Percentiles rank a stretch among this genome's conserved stretches.
Evolutionary conservation across 2,888 invertebrate species (phyloP).

Genomic region (Pterostichus madidus): DNA sequence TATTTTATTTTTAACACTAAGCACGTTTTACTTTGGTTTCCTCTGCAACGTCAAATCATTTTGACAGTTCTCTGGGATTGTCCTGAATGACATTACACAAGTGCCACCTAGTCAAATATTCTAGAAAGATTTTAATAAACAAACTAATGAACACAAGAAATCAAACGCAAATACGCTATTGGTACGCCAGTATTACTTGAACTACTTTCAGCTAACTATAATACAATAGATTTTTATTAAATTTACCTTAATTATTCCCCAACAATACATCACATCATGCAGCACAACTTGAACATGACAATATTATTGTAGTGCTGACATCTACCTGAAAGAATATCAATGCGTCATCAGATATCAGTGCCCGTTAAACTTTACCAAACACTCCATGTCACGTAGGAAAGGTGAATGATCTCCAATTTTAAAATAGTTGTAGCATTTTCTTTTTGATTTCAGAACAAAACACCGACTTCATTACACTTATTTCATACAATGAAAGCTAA

Average conservation of each 20-base stretch:
- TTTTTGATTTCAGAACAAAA: not conserved
- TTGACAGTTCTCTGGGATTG: constrained; percentile 65
- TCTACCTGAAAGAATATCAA: constrained; percentile 65
- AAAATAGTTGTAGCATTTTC: constrained; percentile 26
- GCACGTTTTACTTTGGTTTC: constrained; percentile 54
- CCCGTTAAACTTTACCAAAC: constrained; percentile 33
- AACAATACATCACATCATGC: constrained; percentile 76
- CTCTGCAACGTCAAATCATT: constrained; percentile 62
- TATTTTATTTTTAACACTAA: constrained; percentile 34
- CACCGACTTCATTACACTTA: no score
- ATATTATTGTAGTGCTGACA: constrained; percentile 74
- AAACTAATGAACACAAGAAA: constrained; percentile 28
- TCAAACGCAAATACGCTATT: constrained; percentile 1
- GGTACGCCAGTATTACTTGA: constrained; percentile 3
- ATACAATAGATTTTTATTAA: constrained; percentile 58
- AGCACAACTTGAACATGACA: constrained; percentile 74
- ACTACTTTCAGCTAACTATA: constrained; percentile 35
- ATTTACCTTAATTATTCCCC: constrained; percentile 75
- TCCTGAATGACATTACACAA: constrained; percentile 68
- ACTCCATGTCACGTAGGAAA: constrained; percentile 33
- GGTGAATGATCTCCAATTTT: constrained; percentile 57
- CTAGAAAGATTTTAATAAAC: constrained; percentile 65
- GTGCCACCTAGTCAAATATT: constrained; percentile 69
- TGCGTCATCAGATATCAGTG: constrained; percentile 62
- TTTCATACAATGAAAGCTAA: not conserved